A percentile compares a stretch with the other conserved stretches of the same genome.
Evolutionary conservation across 2,888 invertebrate genomes (phyloP).

Genomic region (Epinotia demarniana): DNA sequence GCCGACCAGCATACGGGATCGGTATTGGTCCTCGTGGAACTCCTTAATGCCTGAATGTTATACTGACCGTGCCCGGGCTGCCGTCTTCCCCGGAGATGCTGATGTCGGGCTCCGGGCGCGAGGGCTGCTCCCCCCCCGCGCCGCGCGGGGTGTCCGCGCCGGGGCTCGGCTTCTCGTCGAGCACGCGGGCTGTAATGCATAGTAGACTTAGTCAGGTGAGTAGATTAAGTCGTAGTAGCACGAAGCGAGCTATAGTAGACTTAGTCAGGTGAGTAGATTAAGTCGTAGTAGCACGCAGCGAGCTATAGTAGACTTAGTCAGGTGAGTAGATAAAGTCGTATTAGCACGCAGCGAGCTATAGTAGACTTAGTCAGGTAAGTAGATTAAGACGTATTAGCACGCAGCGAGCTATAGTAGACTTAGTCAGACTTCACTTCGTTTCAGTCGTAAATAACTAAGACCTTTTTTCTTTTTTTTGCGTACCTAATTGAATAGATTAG

Average conservation of each 20-base stretch:
- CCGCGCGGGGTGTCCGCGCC: conserved; percentile 62
- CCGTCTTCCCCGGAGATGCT: conserved; percentile 75
- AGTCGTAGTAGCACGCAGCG: not conserved
- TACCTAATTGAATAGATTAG: not conserved
- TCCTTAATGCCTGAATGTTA: not conserved
- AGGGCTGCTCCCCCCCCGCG: conserved; percentile 70
- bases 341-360: not conserved
- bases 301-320: not conserved
- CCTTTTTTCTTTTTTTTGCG: too few species aligned
- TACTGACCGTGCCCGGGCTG: conserved; percentile 69
- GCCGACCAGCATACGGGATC: too few species aligned
- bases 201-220: conserved; percentile 8
- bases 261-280: not conserved
- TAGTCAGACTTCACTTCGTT: not conserved
- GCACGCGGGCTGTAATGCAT: conserved; percentile 68
- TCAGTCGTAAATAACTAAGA: not conserved
- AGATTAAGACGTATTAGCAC: not conserved
- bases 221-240: not conserved
- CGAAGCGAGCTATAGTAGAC: not conserved
- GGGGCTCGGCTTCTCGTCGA: conserved; percentile 59
- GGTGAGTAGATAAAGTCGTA: not conserved
- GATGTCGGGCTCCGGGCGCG: conserved; percentile 76
- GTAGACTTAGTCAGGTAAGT: not conserved
- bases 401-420: not conserved
- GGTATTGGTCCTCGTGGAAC: not conserved